Conservation (phyloP, 2,888 invertebrate species). For the Tridacna crocea region DNA sequence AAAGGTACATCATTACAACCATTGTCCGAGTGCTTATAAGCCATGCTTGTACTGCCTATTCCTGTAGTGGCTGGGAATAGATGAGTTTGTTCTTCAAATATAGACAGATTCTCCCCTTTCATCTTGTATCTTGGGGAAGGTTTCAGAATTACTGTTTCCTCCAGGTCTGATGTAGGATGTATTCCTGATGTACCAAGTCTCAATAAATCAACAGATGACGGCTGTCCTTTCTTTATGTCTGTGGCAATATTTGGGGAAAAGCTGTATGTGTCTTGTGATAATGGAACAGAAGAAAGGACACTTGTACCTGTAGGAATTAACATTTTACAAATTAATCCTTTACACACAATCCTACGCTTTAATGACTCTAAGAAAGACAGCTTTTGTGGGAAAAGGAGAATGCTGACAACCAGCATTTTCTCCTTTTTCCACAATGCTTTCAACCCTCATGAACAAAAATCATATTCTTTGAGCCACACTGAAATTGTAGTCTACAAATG, state of each 20-base stretch:
- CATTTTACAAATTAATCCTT: neutral
- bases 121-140: conserved; percentile 40
- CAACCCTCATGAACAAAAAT: too few species aligned
- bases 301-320: neutral
- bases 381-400: too few species aligned
- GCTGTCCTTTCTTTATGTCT: conserved; percentile 61
- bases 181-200: conserved; percentile 62
- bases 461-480: too few species aligned
- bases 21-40: neutral
- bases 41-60: neutral
- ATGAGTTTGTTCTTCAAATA: conserved; percentile 1
- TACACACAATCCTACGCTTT: too few species aligned
- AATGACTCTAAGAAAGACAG: too few species aligned
- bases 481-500: too few species aligned
- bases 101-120: conserved; percentile 15
- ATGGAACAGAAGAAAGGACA: neutral
- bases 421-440: too few species aligned
- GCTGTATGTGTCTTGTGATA: conserved; percentile 33
- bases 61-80: neutral
- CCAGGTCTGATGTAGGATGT: conserved; percentile 13
- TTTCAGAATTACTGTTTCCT: conserved; percentile 35
- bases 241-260: conserved; percentile 57
- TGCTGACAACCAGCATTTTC: too few species aligned
- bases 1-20: conserved; percentile 31
- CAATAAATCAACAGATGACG: conserved; percentile 64